A percentile compares a stretch with the other conserved stretches of the same genome.
These are phyloP conservation scores for Paralinhomoeus sp. DNA, from an alignment of 2,888 invertebrate genomes.

Conservation along the genomic window DNA sequence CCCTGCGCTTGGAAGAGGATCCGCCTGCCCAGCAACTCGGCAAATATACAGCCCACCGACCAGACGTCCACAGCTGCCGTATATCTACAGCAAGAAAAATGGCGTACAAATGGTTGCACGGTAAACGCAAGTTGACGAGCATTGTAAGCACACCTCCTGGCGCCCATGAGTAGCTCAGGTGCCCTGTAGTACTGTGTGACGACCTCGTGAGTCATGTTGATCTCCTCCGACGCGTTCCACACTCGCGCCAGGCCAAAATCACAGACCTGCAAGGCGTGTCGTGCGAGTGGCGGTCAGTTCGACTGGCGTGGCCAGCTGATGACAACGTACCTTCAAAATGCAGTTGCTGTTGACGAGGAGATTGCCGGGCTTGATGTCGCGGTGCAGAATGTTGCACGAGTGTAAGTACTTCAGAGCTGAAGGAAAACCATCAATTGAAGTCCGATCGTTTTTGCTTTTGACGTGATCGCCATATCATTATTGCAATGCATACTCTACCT, in stretches of 20 bases:
- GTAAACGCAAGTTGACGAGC: too few relatives aligned
- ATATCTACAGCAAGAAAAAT: constrained; percentile 42
- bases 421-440: constrained; percentile 22
- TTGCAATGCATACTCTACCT: too few relatives aligned
- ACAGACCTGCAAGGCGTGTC: constrained; percentile 47
- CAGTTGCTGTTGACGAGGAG: constrained; percentile 96
- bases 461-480: too few relatives aligned
- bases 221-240: constrained; percentile 72
- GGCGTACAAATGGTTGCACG: too few relatives aligned
- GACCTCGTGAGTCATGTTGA: constrained; percentile 97
- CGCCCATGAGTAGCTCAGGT: constrained; percentile 96
- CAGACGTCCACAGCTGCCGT: constrained; percentile 90
- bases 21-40: constrained; percentile 74
- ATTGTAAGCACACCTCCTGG: constrained; percentile 37
- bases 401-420: constrained; percentile 89
- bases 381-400: constrained; percentile 85
- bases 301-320: too few relatives aligned
- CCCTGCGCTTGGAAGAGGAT: constrained; percentile 95
- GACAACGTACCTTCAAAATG: constrained; percentile 53
- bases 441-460: too few relatives aligned
- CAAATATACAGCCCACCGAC: constrained; percentile 98
- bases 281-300: neutral
- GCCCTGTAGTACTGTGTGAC: constrained; percentile 98
- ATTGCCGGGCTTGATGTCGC: constrained; percentile 98
- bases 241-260: constrained; percentile 96